Base-by-base conservation (phyloP, 2,797 vertebrate genomes). In the Gobionotothen gibberifrons region DNA sequence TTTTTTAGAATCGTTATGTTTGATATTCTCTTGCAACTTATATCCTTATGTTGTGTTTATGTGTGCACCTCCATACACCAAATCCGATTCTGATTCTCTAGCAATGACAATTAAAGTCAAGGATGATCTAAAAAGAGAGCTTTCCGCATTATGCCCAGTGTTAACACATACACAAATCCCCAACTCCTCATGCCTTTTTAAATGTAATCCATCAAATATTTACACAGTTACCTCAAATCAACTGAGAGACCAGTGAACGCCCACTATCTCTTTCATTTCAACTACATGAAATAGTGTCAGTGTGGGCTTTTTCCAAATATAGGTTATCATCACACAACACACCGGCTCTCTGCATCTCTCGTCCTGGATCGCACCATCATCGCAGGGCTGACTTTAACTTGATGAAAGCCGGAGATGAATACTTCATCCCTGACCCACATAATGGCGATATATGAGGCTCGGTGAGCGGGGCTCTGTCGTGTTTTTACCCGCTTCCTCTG, bases 391-490 rank as follows among this genome's bases (percentile, higher is more conserved):
- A 67, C 64, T 69, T 71, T 29, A 85, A 90, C 73, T 76, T 65
- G 84, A 83, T 79, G 80, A 83, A 83, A 81, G 69, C 72, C 43
- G 68, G 49, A 76, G 85, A 89, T 84, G 73, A 92, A 94, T 92
- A 74, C 90, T 92, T 93, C 86, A 93, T 91, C 84, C 19, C 16
- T 94, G 94, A 94, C 93, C 93, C 92, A 94, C 81, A 92, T 94
- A 85, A 84, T 84, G 82, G 66, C 82, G 85, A 78, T 67, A 79
- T 54, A 43, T 81, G 39, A 73, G 85, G 71, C 79, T 79, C 64
- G 32, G 57, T 77, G 3, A 79, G 51, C 64, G 65, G 68, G 71
- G 64, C 77, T 55, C 55, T 1, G 64, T 53, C 59, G 69, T 46
- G 56, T 56, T 36, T 36, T 63, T 73, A 58, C 65, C 75, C 59